A percentile compares a stretch with the other conserved stretches of the same genome.
phyloP scores from a whole-genome alignment of 2,797 vertebrate species.

The Coluber constrictor region DNA sequence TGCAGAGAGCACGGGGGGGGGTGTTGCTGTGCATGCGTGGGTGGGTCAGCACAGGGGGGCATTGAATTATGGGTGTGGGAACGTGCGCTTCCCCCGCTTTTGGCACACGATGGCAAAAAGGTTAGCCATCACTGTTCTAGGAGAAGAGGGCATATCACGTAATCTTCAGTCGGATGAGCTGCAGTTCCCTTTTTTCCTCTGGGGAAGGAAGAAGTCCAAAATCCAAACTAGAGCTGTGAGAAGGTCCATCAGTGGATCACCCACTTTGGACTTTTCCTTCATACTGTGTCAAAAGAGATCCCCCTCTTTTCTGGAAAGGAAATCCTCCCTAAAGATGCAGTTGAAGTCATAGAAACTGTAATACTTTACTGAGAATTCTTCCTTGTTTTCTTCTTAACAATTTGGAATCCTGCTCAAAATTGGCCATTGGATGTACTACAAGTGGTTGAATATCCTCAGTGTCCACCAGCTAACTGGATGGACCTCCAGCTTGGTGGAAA shows the following conservation, averaged over 20 bases:
- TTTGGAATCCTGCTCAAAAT: background rate
- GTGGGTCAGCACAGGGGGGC: too few relatives aligned
- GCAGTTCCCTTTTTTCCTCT: background rate
- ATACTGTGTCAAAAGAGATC: background rate
- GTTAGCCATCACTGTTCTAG: background rate
- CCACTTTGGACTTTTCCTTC: background rate
- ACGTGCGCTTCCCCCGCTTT: too few relatives aligned
- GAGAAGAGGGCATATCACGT: background rate
- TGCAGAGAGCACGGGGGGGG: too few relatives aligned
- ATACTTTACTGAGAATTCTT: background rate
- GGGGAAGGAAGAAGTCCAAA: background rate
- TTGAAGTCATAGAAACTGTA: background rate
- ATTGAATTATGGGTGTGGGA: too few relatives aligned
- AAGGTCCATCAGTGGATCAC: background rate
- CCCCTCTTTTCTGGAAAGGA: background rate
- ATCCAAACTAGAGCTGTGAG: background rate
- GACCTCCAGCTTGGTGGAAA: background rate
- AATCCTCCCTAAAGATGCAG: background rate
- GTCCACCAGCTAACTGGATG: background rate
- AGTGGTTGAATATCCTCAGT: background rate
- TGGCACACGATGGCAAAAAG: too few relatives aligned
- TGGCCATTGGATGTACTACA: background rate
- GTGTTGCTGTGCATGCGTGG: too few relatives aligned
- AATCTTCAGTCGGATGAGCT: background rate
- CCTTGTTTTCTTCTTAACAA: background rate